A percentile compares a stretch with the other conserved stretches of the same genome.
phyloP scores from a whole-genome alignment of 2,113 vertebrate genomes.

The Callionymus lyra region DNA sequence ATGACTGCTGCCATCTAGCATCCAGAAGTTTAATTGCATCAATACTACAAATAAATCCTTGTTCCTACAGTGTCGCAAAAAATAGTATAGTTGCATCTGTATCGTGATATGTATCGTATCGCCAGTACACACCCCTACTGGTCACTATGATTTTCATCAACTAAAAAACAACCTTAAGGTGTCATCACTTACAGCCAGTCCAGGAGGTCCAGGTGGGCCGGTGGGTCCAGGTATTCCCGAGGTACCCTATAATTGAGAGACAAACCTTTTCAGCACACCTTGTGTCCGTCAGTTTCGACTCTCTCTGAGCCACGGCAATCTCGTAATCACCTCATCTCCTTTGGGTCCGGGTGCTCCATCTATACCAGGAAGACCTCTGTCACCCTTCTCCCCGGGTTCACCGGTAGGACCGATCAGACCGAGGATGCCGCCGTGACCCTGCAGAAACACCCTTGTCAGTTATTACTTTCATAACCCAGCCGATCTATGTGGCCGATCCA shows the following conservation, averaged over 20 bases:
- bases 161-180: too few relatives aligned
- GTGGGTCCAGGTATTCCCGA: slow-evolving; percentile 66
- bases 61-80: too few relatives aligned
- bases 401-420: slow-evolving; percentile 83
- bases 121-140: too few relatives aligned
- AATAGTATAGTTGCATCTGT: too few relatives aligned
- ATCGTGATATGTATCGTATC: too few relatives aligned
- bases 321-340: slow-evolving; percentile 80
- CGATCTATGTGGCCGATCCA: not conserved
- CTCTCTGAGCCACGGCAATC: not conserved
- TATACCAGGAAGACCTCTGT: slow-evolving; percentile 76
- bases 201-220: slow-evolving; percentile 73
- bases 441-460: slow-evolving; percentile 17
- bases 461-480: slow-evolving; percentile 2
- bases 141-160: too few relatives aligned
- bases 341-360: slow-evolving; percentile 75
- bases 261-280: slow-evolving; percentile 1
- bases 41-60: too few relatives aligned
- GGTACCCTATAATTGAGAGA: slow-evolving; percentile 61
- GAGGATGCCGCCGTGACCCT: slow-evolving; percentile 83
- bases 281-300: not conserved
- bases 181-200: slow-evolving; percentile 71
- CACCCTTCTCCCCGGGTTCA: slow-evolving; percentile 87
- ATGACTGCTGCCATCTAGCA: too few relatives aligned
- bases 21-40: too few relatives aligned